phyloP scores from a whole-genome alignment of 2,888 invertebrate genomes.

The Nephrotoma appendiculata region DNA sequence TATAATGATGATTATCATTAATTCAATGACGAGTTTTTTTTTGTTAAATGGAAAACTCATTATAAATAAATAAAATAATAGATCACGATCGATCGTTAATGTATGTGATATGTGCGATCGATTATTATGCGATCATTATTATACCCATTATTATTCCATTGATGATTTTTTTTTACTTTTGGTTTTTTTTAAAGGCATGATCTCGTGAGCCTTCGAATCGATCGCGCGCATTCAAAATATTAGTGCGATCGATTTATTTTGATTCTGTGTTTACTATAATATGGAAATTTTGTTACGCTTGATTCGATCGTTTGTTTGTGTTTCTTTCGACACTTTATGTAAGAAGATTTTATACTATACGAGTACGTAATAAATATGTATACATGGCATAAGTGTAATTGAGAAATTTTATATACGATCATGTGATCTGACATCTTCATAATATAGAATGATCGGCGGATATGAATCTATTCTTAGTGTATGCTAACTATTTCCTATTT shows the following conservation, averaged over 20 bases:
- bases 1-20: not conserved
- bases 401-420: not conserved
- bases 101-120: not conserved
- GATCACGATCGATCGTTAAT: not conserved
- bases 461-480: not conserved
- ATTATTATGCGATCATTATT: not conserved
- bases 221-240: not conserved
- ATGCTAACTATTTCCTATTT: not conserved
- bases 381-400: no score
- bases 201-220: not conserved
- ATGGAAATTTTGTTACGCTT: not conserved
- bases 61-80: not conserved
- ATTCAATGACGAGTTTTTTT: not conserved
- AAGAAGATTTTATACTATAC: no score
- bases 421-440: not conserved
- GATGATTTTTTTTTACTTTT: not conserved
- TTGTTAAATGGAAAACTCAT: no score
- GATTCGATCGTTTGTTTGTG: not conserved
- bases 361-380: no score
- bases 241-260: not conserved
- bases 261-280: not conserved
- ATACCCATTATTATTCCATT: not conserved
- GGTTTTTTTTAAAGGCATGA: not conserved
- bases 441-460: not conserved
- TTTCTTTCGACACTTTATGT: not conserved